Percentiles rank a stretch among this genome's conserved stretches.
Conservation (phyloP, 2,888 invertebrate species). For the Lapara coniferarum region DNA sequence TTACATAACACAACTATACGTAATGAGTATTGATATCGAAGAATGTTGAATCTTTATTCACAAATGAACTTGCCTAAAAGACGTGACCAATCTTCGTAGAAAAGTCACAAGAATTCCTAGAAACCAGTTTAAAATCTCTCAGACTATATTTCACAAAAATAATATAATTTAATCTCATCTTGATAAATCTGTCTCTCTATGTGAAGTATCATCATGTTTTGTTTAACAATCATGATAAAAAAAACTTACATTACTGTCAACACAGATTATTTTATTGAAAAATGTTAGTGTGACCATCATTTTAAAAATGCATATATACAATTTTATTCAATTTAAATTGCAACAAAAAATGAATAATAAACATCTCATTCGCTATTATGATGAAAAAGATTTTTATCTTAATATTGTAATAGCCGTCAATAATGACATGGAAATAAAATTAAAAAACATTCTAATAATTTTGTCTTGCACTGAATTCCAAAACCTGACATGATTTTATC, state of each 20-base stretch:
- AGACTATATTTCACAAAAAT: background rate
- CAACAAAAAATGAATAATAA: background rate
- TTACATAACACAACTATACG: too few species aligned
- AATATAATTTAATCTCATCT: conserved; percentile 16
- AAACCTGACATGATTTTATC: background rate
- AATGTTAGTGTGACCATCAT: conserved; percentile 3
- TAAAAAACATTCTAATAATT: too few species aligned
- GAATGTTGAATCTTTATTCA: too few species aligned
- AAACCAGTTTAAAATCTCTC: background rate
- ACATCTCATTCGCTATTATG: too few species aligned
- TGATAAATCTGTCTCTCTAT: conserved; percentile 12
- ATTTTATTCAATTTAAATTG: background rate
- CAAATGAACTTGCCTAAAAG: too few species aligned
- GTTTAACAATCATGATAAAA: conserved; percentile 18
- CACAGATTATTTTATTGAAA: conserved; percentile 1
- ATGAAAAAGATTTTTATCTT: background rate
- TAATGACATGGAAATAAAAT: too few species aligned
- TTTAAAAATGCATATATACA: background rate
- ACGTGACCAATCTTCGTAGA: background rate
- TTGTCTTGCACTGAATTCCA: too few species aligned
- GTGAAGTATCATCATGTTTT: conserved; percentile 15
- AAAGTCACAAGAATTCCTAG: background rate
- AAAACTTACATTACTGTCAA: background rate
- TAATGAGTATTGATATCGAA: too few species aligned
- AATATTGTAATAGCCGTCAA: too few species aligned